Percentiles rank a stretch among this genome's conserved stretches.
Conservation (phyloP, 2,113 vertebrate genomes). For the Stictonetta naevosa region DNA sequence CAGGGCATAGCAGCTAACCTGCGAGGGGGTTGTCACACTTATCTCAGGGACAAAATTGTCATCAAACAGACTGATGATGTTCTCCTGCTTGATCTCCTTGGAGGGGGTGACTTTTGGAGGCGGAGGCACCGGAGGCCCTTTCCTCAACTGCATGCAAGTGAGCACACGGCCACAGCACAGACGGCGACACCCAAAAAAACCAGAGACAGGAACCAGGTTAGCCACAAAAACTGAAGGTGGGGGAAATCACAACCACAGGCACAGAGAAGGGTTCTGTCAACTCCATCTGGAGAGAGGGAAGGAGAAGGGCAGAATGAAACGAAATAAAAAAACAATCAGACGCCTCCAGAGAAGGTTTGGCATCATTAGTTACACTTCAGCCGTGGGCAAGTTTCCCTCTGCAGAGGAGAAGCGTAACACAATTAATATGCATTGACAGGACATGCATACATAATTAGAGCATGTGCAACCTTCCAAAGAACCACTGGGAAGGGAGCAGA, state of each 20-base stretch:
- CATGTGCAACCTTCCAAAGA: conserved; percentile 72
- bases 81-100: conserved; percentile 95
- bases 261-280: conserved; percentile 8
- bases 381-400: conserved; percentile 44
- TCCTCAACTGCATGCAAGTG: conserved; percentile 88
- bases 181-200: conserved; percentile 74
- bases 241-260: conserved; percentile 39
- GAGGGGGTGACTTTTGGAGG: conserved; percentile 97
- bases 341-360: conserved; percentile 68
- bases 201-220: conserved; percentile 79
- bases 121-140: conserved; percentile 92
- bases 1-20: conserved; percentile 85
- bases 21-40: conserved; percentile 95
- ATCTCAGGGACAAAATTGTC: conserved; percentile 92
- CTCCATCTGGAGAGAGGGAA: conserved; percentile 6
- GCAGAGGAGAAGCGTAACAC: conserved; percentile 75
- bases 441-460: conserved; percentile 73
- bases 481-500: conserved; percentile 28
- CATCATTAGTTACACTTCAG: conserved; percentile 77
- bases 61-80: conserved; percentile 97
- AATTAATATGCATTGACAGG: conserved; percentile 73
- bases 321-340: not conserved
- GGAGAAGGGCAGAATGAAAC: not conserved
- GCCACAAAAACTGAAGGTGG: conserved; percentile 58
- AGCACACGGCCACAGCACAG: conserved; percentile 62